Conservation (phyloP, 2,113 vertebrate species). For the Vimba vimba region DNA sequence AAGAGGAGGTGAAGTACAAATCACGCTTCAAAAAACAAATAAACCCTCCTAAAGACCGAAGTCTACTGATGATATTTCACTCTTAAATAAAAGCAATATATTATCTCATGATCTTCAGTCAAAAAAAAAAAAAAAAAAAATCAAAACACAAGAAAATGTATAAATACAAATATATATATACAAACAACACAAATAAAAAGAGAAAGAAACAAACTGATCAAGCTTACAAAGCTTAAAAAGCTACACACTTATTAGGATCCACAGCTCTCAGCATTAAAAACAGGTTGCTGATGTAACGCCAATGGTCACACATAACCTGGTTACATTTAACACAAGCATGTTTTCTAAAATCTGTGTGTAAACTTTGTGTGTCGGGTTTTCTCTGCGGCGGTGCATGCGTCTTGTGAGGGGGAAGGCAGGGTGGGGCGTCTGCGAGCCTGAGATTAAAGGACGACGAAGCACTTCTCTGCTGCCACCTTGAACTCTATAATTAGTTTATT, state of each 20-base stretch:
- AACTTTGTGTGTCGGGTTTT: slow-evolving; percentile 40
- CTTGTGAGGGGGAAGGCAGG: slow-evolving; percentile 27
- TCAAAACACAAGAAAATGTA: slow-evolving; percentile 25
- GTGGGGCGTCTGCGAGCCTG: slow-evolving; percentile 11
- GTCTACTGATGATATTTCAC: slow-evolving; percentile 26
- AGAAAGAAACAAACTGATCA: slow-evolving; percentile 3
- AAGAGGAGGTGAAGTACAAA: slow-evolving; percentile 33
- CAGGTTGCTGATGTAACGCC: not conserved
- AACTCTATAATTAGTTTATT: not conserved
- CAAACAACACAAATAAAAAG: slow-evolving; percentile 24
- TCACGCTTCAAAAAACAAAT: slow-evolving; percentile 40
- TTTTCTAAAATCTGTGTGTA: slow-evolving; percentile 28
- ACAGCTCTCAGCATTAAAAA: slow-evolving; percentile 38
- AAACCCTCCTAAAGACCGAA: slow-evolving; percentile 22
- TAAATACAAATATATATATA: slow-evolving; percentile 55
- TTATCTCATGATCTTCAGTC: slow-evolving; percentile 40
- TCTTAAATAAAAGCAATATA: slow-evolving; percentile 63
- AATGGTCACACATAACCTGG: slow-evolving; percentile 19
- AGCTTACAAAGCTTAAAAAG: slow-evolving; percentile 47
- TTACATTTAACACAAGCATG: too few relatives aligned
- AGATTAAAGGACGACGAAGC: not conserved
- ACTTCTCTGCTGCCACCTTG: not conserved
- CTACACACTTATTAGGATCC: slow-evolving; percentile 38
- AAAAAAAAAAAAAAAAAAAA: not conserved
- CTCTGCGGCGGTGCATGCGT: slow-evolving; percentile 10